Percentiles rank a stretch among this genome's conserved stretches.
These are phyloP conservation scores for Ptychochromis oligacanthus DNA, from an alignment of 2,113 vertebrate genomes.

Conservation along the genomic window DNA sequence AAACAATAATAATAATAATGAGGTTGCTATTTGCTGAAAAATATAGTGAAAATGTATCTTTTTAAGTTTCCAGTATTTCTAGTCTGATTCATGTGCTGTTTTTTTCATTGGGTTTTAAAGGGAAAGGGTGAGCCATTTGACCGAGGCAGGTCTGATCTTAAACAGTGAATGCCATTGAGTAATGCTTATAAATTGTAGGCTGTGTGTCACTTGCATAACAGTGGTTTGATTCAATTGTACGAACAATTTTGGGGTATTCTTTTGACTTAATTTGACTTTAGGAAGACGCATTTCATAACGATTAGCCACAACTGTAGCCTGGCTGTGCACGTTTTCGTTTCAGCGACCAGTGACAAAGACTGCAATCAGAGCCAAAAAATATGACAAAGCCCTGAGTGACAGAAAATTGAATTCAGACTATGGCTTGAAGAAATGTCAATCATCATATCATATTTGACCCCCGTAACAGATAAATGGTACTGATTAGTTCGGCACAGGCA, in stretches of 20 bases:
- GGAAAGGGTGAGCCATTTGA: background rate
- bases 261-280: background rate
- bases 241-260: background rate
- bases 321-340: accelerated
- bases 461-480: background rate
- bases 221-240: background rate
- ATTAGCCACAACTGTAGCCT: accelerated
- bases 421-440: background rate
- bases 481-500: accelerated
- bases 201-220: background rate
- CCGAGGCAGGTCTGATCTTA: background rate
- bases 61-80: background rate
- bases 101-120: background rate
- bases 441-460: background rate
- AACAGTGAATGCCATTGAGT: background rate
- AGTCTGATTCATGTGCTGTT: background rate
- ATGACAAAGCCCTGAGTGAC: too few species aligned
- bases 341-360: background rate
- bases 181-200: background rate
- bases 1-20: too few species aligned
- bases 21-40: background rate
- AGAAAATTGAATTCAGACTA: background rate
- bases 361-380: accelerated
- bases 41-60: background rate
- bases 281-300: background rate